Evolutionary conservation across 2,113 vertebrate species (phyloP).

Genomic region (Bagarius yarrelli): DNA sequence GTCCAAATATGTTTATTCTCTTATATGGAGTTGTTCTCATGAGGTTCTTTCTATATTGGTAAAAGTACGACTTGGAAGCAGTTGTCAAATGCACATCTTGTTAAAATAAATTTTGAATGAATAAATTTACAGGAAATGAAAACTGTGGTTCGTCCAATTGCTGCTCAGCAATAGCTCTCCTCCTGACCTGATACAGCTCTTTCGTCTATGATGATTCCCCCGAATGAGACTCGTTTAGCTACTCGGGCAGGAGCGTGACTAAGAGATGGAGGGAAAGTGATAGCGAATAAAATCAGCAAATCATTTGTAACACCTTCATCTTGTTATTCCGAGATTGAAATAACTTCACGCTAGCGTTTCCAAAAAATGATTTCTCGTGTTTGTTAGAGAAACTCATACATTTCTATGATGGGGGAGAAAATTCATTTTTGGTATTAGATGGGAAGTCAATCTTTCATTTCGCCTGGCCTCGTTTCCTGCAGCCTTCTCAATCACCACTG

Average conservation of each 20-base stretch:
- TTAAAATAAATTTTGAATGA: too few relatives aligned
- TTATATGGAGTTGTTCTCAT: constrained; percentile 10
- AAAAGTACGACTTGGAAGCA: background rate
- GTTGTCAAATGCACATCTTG: constrained; percentile 2
- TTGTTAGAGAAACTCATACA: constrained; percentile 14
- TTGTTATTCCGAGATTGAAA: background rate
- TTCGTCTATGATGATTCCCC: background rate
- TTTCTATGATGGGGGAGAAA: background rate
- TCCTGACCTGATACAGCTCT: background rate
- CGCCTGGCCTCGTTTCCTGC: constrained; percentile 27
- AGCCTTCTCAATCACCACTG: constrained; percentile 32
- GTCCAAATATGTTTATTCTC: constrained; percentile 14
- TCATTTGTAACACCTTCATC: background rate
- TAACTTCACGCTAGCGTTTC: background rate
- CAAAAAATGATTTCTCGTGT: constrained; percentile 13
- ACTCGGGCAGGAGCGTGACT: background rate
- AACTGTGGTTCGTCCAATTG: background rate
- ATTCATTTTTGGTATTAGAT: constrained; percentile 19
- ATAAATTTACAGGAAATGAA: background rate
- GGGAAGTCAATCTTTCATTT: constrained; percentile 34
- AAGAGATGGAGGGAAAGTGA: background rate
- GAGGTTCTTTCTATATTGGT: background rate
- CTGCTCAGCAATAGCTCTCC: background rate
- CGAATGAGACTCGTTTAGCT: background rate
- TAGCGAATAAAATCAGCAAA: background rate